Conservation (phyloP, 2,113 vertebrate species). For the Cygnus buccinator region DNA sequence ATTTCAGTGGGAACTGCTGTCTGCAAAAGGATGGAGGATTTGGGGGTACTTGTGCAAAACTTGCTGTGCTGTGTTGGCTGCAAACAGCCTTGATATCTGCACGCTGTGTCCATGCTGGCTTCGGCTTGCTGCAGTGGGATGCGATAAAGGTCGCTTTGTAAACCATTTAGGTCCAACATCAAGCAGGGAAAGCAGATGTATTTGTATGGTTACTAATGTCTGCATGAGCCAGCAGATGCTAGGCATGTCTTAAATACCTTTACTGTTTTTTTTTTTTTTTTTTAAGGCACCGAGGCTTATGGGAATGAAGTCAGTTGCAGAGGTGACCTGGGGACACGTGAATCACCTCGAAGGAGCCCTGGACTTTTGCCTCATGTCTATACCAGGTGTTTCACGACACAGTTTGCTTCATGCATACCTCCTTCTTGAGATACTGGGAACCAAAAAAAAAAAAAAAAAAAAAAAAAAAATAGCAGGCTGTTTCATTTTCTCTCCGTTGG, state of each 20-base stretch:
- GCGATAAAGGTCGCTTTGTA: background rate
- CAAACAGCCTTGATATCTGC: accelerated
- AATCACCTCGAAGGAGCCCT: background rate
- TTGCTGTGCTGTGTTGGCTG: background rate
- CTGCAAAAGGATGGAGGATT: background rate
- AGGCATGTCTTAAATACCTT: constrained; percentile 42
- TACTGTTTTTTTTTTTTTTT: background rate
- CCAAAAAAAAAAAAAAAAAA: constrained; percentile 3
- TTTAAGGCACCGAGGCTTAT: accelerated
- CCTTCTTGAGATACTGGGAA: background rate
- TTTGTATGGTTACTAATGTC: background rate
- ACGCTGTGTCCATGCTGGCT: background rate
- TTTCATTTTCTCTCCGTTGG: background rate
- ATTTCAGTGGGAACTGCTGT: background rate
- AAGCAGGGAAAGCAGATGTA: background rate
- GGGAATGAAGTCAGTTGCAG: background rate
- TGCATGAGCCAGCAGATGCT: background rate
- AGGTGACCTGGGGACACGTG: constrained; percentile 22
- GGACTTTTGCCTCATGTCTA: constrained; percentile 20
- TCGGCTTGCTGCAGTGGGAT: background rate
- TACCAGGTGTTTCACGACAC: background rate
- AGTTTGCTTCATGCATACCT: background rate
- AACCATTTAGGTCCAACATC: background rate
- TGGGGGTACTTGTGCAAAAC: background rate
- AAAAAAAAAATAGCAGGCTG: background rate